phyloP scores from a whole-genome alignment of 2,797 vertebrate genomes.

The Aulostomus chinensis region DNA sequence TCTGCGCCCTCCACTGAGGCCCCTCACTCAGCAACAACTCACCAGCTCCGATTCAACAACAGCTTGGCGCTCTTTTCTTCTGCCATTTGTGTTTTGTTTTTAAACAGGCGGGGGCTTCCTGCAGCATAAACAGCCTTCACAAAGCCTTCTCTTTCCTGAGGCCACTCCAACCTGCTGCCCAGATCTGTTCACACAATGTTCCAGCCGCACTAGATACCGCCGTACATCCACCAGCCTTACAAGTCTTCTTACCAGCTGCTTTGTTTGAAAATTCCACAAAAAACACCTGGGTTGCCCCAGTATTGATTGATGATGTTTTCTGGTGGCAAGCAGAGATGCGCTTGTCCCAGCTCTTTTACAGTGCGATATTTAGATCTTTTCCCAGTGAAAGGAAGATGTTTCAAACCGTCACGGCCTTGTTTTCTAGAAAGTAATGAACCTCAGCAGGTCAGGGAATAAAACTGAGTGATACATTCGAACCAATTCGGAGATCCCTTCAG shows the following conservation, averaged over 20 bases:
- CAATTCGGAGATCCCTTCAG: conserved; percentile 12
- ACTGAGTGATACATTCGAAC: too few species aligned
- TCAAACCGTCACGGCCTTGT: too few species aligned
- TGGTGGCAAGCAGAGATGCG: neutral
- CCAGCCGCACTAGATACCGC: neutral
- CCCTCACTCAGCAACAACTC: neutral
- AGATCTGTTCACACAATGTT: neutral
- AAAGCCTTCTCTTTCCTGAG: conserved; percentile 21
- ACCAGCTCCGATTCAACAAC: conserved; percentile 14
- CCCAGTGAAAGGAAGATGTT: too few species aligned
- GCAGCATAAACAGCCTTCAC: conserved; percentile 27
- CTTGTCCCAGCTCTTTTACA: too few species aligned
- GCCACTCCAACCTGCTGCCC: conserved; percentile 12
- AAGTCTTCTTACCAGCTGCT: neutral
- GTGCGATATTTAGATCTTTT: too few species aligned
- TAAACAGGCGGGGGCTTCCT: conserved; percentile 39
- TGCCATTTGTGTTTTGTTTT: conserved; percentile 30
- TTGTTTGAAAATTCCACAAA: neutral
- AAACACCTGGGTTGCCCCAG: too few species aligned
- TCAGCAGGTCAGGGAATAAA: too few species aligned
- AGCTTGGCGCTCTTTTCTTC: neutral
- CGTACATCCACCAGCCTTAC: too few species aligned
- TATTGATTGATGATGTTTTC: neutral
- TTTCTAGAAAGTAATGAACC: too few species aligned
- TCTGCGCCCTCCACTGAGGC: too few species aligned